Conservation (phyloP, 2,113 vertebrate species). For the Poeciliopsis prolifica region DNA sequence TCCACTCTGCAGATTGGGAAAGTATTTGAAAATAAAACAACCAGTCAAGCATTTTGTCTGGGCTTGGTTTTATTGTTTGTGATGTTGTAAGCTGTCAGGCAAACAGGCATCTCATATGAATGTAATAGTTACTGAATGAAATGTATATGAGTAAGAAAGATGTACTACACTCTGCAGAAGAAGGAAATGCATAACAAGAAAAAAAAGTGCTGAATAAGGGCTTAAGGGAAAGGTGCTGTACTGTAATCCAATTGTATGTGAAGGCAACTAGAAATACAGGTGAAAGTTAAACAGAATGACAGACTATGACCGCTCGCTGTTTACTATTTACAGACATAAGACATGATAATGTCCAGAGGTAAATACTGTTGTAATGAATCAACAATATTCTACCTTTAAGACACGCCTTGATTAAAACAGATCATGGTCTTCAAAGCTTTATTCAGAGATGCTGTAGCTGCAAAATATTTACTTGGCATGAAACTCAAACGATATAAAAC, state of each 20-base stretch:
- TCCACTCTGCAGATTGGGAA: not conserved
- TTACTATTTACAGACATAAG: conserved; percentile 17
- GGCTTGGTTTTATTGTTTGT: not conserved
- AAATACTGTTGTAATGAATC: not conserved
- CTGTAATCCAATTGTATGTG: not conserved
- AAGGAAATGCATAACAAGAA: not conserved
- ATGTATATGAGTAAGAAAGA: not conserved
- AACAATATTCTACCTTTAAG: not conserved
- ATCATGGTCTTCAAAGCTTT: not conserved
- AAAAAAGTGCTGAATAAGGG: not conserved
- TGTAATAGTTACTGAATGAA: not conserved
- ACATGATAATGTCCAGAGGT: not conserved
- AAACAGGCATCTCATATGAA: not conserved
- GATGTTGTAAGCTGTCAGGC: not conserved
- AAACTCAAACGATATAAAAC: too few relatives aligned
- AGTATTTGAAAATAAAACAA: not conserved
- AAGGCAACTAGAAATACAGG: not conserved
- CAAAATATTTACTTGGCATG: not conserved
- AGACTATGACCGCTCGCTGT: conserved; percentile 40
- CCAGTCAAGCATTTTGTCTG: not conserved
- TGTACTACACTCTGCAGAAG: not conserved
- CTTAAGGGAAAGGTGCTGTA: not conserved
- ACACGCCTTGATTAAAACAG: not conserved
- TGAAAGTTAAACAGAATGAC: conserved; percentile 39
- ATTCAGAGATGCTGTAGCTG: not conserved